Evolutionary conservation across 1,140 invertebrate genomes (phyloP).

Genomic region (Leguminivora glycinivorella): DNA sequence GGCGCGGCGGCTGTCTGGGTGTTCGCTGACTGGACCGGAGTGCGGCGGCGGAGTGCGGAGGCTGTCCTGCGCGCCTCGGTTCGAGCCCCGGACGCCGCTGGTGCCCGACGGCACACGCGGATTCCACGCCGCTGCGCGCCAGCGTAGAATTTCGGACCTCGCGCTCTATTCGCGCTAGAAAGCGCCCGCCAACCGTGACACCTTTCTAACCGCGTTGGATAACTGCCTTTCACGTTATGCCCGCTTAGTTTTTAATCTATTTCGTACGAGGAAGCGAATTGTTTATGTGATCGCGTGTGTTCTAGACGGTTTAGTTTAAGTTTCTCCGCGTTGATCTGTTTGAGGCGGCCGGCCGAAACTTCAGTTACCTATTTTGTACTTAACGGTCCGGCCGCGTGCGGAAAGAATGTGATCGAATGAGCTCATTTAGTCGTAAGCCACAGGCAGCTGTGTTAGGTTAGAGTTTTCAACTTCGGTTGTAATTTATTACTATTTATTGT

Average conservation of each 20-base stretch:
- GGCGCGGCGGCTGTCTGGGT: constrained; percentile 78
- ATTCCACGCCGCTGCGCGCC: constrained; percentile 81
- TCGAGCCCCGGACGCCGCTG: constrained; percentile 85
- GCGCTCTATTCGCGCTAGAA: constrained; percentile 78
- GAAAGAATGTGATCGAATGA: constrained; percentile 59
- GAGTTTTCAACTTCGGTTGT: constrained; percentile 48
- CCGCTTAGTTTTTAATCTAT: constrained; percentile 63
- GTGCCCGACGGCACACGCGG: constrained; percentile 92
- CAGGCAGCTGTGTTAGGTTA: constrained; percentile 54
- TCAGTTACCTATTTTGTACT: constrained; percentile 38
- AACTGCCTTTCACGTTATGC: constrained; percentile 74
- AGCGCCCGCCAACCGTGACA: constrained; percentile 72
- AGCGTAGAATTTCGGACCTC: constrained; percentile 77
- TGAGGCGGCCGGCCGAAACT: constrained; percentile 23
- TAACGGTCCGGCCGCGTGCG: constrained; percentile 25
- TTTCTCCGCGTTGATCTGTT: constrained; percentile 23
- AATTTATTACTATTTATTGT: constrained; percentile 72
- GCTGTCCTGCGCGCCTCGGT: constrained; percentile 68
- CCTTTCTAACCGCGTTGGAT: constrained; percentile 77
- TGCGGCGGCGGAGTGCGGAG: constrained; percentile 79
- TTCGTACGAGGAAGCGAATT: constrained; percentile 62
- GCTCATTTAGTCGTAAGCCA: constrained; percentile 58
- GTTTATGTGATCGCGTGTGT: constrained; percentile 58
- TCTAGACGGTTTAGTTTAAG: constrained; percentile 38
- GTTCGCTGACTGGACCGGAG: constrained; percentile 77